Base-by-base conservation (phyloP, 2,797 vertebrate genomes). In the Xenops minutus region DNA sequence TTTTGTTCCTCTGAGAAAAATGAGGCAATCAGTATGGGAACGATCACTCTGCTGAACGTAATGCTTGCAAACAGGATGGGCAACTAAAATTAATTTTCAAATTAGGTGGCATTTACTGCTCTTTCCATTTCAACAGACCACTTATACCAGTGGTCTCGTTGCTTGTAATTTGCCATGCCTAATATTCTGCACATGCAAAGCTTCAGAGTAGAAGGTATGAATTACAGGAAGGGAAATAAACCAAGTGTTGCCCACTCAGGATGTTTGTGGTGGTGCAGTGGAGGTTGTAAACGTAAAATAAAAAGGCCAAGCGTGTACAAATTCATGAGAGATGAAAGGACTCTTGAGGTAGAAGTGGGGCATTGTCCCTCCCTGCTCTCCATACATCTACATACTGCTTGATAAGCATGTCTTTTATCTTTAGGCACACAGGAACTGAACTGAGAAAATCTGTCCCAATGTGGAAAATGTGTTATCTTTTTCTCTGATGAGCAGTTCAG, bases 151-250 rank as follows among this genome's bases (percentile, higher is more conserved):
- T 46, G 55, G 77, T 83, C 62, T 63, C 63, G n/a, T 55, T 34
- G 43, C 67, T 36, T 87, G 71, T 59, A 76, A 8, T 71, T 76
- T 73, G 88, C 82, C 46, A 17, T 0, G 0, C 52, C 59, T 85
- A 55, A 69, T 79, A 63, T 14, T 73, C 63, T 82, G 81, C 87
- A 67, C 18, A 1, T 91, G 91, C 77, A 79, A 22, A 85, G 27
- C 88, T 82, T 81, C 74, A 9, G 58, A 73, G 63, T 5, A 56
- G 62, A 86, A 86, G 54, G 32, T 44, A 71, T 79, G 85, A 85
- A 71, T 89, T 91, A 77, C 87, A 92, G 68, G 87, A 93, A 91
- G 48, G 59, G 71, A 85, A 93, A 87, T 74, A 59, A 90, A 86
- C 48, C 2, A 9, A 76, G 59, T 27, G 71, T 75, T 74, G 23